phyloP scores from a whole-genome alignment of 2,888 invertebrate species.

The Andrena flavipes region DNA sequence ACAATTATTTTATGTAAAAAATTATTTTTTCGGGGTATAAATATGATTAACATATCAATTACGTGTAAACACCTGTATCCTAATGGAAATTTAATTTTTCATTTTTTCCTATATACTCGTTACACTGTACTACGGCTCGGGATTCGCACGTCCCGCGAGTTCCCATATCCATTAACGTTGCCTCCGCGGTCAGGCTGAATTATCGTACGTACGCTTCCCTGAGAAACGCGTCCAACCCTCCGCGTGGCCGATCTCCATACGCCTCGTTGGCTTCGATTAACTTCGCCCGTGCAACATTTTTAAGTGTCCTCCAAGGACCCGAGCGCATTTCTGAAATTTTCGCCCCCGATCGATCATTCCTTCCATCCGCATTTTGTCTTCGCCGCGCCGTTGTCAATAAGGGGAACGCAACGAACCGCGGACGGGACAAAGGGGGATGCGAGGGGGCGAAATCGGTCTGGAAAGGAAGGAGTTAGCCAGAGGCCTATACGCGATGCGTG shows the following conservation, averaged over 20 bases:
- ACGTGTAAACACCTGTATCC: too few species aligned
- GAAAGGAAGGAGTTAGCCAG: constrained; percentile 73
- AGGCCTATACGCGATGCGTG: constrained; percentile 80
- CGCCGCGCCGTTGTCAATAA: constrained; percentile 37
- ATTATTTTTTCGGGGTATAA: too few species aligned
- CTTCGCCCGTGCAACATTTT: neutral
- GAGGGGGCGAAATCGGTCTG: constrained; percentile 63
- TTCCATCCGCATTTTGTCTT: constrained; percentile 21
- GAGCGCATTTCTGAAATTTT: neutral
- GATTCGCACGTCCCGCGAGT: constrained; percentile 53
- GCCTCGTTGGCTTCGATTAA: constrained; percentile 3
- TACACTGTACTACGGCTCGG: too few species aligned
- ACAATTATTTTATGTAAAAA: too few species aligned
- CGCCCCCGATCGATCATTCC: constrained; percentile 47
- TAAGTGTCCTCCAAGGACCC: too few species aligned
- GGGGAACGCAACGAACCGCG: constrained; percentile 50
- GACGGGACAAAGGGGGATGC: constrained; percentile 30
- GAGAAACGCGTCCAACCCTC: constrained; percentile 18
- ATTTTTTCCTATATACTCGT: too few species aligned
- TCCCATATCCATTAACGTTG: constrained; percentile 54
- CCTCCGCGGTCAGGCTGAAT: constrained; percentile 21
- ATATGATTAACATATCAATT: too few species aligned
- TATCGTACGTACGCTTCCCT: constrained; percentile 25
- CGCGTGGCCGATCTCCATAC: constrained; percentile 4
- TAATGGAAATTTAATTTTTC: too few species aligned